Conservation (phyloP, 1,140 invertebrate genomes). For the Pseudomyrmex sp. region DNA sequence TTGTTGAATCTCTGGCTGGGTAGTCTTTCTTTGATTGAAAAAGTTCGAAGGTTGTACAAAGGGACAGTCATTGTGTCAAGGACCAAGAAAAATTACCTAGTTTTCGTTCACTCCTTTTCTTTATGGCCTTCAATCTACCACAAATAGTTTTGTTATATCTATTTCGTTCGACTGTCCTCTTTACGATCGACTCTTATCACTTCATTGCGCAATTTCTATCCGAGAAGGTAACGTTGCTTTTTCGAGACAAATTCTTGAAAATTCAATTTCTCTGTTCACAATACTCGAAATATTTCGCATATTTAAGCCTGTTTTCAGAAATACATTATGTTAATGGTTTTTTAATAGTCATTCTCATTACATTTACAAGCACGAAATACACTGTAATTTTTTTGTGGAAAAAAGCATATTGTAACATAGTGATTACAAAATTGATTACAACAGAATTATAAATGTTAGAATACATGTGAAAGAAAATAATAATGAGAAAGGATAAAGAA, state of each 20-base stretch:
- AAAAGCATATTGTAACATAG: background rate
- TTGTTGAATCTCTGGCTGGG: slow-evolving; percentile 17
- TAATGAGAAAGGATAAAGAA: background rate
- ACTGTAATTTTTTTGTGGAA: background rate
- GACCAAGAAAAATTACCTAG: slow-evolving; percentile 53
- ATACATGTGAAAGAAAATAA: background rate
- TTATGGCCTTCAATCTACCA: slow-evolving; percentile 34
- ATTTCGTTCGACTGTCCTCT: slow-evolving; percentile 41
- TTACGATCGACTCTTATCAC: slow-evolving; percentile 39
- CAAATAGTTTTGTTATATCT: slow-evolving; percentile 54
- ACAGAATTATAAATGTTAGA: background rate
- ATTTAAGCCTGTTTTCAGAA: slow-evolving; percentile 6
- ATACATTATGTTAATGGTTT: slow-evolving; percentile 6
- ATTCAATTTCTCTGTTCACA: slow-evolving; percentile 58
- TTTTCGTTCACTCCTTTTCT: slow-evolving; percentile 21
- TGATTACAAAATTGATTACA: background rate
- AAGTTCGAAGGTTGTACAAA: slow-evolving; percentile 38
- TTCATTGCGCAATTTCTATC: slow-evolving; percentile 45
- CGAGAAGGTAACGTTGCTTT: slow-evolving; percentile 39
- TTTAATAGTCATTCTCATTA: background rate
- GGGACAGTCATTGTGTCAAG: slow-evolving; percentile 44
- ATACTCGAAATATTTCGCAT: slow-evolving; percentile 50
- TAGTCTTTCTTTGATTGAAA: slow-evolving; percentile 46
- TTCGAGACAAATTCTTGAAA: slow-evolving; percentile 21
- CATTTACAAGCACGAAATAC: background rate